Evolutionary conservation across 1,140 invertebrate species (phyloP), one percentile per base, ranked within the genome.

Genomic region (Eumaeus atala): DNA sequence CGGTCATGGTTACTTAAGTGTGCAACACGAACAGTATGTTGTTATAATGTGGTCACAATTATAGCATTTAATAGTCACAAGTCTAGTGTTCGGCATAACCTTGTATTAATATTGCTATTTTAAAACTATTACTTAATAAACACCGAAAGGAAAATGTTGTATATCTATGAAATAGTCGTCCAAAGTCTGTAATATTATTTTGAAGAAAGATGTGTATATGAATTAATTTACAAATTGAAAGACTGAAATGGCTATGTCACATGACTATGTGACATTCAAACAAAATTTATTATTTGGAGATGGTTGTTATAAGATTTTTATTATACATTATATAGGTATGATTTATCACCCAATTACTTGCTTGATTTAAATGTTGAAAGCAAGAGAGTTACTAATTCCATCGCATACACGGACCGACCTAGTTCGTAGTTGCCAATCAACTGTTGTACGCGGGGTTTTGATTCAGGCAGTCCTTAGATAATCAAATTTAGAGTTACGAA

Each of bases 221-320:
- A 68, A 73, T 64, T 72, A 65, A 69, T 74, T 64, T 64, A 68
- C 64, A 59, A 69, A 80, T 70, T 67, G 66, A 73, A 81, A 84
- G 80, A 84, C 80, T 81, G 80, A 83, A 61, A 69, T 71, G 72
- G 70, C 72, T 73, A 76, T 70, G 70, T 74, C 75, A 57, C 7
- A 9, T 16, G 16, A 44, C 14, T 44, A n/a, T n/a, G 14, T 44
- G 14, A 44, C 17, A 16, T 17, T 17, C 17, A 44, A 44, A 9
- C 14, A 16, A 44, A 16, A 16, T 18, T 44, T 16, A 44, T 9
- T 12, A 9, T 9, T 44, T 17, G 17, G 16, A 17, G 9, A 8
- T 42, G 1, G 8, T 9, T 16, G 4, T 16, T 6, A 38, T 40
- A 14, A 40, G 7, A 40, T 7, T 40, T 12, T 40, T 40, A 14